These are phyloP conservation scores for Holothuria glaberrima DNA, from an alignment of 35 echinoderm and acorn worm species.

Conservation along the genomic window DNA sequence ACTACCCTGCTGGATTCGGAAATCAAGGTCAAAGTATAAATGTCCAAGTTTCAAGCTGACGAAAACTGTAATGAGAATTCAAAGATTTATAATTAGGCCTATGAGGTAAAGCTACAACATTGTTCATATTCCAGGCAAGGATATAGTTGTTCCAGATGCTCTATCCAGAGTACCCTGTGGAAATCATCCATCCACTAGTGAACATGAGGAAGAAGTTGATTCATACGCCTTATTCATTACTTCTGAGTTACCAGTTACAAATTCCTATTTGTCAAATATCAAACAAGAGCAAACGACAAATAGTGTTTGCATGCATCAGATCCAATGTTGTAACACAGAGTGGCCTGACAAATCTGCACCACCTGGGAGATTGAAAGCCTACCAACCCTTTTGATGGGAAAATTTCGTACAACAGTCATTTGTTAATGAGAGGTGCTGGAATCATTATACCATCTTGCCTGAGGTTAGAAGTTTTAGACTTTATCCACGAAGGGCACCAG, in stretches of 20 bases:
- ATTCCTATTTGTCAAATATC: not conserved
- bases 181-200: not conserved
- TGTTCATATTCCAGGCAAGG: conserved; percentile 20
- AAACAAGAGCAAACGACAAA: not conserved
- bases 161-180: conserved; percentile 4
- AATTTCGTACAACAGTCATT: not conserved
- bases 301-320: conserved; percentile 6
- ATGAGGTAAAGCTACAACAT: conserved; percentile 34
- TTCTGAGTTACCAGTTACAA: not conserved
- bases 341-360: conserved; percentile 17
- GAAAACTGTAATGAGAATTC: too few species aligned
- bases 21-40: too few species aligned
- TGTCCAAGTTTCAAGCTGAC: too few species aligned
- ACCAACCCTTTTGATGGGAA: not conserved
- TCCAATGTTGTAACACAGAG: conserved; percentile 1
- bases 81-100: conserved; percentile 12
- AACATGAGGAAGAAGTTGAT: not conserved
- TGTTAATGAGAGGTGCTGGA: conserved; percentile 16
- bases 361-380: not conserved
- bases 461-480: conserved; percentile 20
- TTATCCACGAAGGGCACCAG: conserved; percentile 41
- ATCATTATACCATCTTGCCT: not conserved
- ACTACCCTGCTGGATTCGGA: too few species aligned
- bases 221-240: not conserved
- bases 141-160: conserved; percentile 7